Evolutionary conservation across 2,888 invertebrate species (phyloP).

Genomic region (Oxyscelio sp.): DNA sequence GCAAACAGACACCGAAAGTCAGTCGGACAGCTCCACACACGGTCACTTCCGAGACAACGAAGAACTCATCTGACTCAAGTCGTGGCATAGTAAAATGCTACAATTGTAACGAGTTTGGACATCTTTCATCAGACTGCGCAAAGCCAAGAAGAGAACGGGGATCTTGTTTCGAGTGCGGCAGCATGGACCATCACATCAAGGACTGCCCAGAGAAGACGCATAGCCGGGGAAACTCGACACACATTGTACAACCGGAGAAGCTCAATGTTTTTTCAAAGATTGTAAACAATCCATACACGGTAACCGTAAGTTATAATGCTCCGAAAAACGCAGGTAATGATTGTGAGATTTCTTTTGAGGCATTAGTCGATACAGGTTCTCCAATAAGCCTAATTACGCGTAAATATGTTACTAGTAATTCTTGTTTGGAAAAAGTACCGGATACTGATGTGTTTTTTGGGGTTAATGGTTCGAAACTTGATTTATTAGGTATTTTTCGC

Average conservation of each 20-base stretch:
- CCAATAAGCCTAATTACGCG: conserved; percentile 37
- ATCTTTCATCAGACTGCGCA: not conserved
- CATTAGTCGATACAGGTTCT: conserved; percentile 35
- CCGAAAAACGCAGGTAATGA: not conserved
- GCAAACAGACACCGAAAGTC: not conserved
- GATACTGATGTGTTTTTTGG: no score
- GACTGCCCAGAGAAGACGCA: conserved; percentile 31
- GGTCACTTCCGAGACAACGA: not conserved
- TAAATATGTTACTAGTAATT: no score
- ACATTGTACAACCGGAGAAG: no score
- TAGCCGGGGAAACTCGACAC: not conserved
- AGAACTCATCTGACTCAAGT: not conserved
- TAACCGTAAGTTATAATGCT: conserved; percentile 8
- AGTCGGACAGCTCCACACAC: no score
- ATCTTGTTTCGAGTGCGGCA: conserved; percentile 34
- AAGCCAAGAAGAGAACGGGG: conserved; percentile 25
- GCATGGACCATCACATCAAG: conserved; percentile 2
- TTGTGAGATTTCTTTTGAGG: not conserved
- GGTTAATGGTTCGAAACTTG: no score
- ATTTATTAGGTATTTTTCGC: no score
- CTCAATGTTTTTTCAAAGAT: no score
- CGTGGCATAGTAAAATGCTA: conserved; percentile 12
- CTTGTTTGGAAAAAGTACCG: no score
- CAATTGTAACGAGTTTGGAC: conserved; percentile 27
- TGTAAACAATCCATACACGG: not conserved